These are phyloP conservation scores for Mungos mungo DNA, from an alignment of 2,113 vertebrate species.

Conservation along the genomic window DNA sequence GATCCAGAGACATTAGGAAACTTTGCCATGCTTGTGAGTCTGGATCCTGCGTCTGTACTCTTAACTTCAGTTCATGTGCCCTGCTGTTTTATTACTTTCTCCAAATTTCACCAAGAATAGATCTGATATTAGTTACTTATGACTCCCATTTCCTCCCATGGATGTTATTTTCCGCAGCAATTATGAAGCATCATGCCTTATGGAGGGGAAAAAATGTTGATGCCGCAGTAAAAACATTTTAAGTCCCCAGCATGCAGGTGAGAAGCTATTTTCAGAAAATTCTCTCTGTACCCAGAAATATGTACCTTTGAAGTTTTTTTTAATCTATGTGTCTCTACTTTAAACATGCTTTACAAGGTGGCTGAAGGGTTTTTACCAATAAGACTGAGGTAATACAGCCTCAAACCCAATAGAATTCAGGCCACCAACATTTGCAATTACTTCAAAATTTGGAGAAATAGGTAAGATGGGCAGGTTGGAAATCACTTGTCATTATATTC, in stretches of 20 bases:
- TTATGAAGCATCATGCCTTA: neutral
- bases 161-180: conserved; percentile 39
- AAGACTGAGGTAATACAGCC: conserved; percentile 27
- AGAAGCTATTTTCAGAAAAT: conserved; percentile 53
- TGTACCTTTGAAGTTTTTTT: neutral
- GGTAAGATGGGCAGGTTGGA: neutral
- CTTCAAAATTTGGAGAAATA: conserved; percentile 36
- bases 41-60: neutral
- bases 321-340: conserved; percentile 31
- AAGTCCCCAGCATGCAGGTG: neutral
- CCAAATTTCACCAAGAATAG: neutral
- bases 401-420: conserved; percentile 34
- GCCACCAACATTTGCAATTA: conserved; percentile 30
- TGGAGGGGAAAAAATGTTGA: conserved; percentile 22
- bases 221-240: conserved; percentile 50
- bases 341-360: conserved; percentile 47
- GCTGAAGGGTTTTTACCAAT: neutral
- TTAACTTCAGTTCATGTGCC: conserved; percentile 1
- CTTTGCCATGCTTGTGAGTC: neutral
- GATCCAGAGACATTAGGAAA: neutral
- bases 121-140: neutral
- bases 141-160: neutral
- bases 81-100: conserved; percentile 22
- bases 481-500: conserved; percentile 46
- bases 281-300: conserved; percentile 26